Evolutionary conservation across 2,797 vertebrate genomes (phyloP).

Genomic region (Pogoniulus pusillus): DNA sequence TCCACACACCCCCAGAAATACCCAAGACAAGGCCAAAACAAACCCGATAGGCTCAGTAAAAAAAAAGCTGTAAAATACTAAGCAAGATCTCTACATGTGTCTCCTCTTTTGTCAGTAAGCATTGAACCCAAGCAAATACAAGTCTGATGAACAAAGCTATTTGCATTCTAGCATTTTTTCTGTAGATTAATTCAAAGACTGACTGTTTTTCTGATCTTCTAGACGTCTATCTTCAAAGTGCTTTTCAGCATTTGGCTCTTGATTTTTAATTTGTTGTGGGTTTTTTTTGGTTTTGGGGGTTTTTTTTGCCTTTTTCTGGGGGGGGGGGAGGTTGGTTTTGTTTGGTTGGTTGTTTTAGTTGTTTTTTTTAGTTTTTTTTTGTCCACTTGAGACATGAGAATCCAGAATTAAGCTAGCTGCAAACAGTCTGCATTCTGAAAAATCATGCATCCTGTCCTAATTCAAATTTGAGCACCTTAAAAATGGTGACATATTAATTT

Average conservation of each 20-base stretch:
- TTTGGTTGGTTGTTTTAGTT: no score
- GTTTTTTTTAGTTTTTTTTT: background rate
- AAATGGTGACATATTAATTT: background rate
- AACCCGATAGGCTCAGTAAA: background rate
- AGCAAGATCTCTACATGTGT: background rate
- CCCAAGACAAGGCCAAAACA: background rate
- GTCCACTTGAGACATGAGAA: background rate
- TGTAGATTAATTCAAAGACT: background rate
- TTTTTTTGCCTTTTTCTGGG: no score
- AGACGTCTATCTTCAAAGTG: background rate
- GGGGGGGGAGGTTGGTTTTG: no score
- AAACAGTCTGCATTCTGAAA: background rate
- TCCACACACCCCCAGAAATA: background rate
- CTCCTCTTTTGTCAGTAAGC: background rate
- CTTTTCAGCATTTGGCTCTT: background rate
- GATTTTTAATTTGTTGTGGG: background rate
- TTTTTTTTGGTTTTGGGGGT: no score
- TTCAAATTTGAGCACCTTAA: background rate
- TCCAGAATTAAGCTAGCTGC: background rate
- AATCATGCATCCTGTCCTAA: background rate
- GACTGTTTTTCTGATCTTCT: background rate
- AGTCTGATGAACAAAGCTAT: background rate
- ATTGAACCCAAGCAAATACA: background rate
- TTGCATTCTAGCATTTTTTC: background rate
- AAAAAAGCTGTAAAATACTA: background rate